Evolutionary conservation across 2,113 vertebrate genomes (phyloP).

Genomic region (human): DNA sequence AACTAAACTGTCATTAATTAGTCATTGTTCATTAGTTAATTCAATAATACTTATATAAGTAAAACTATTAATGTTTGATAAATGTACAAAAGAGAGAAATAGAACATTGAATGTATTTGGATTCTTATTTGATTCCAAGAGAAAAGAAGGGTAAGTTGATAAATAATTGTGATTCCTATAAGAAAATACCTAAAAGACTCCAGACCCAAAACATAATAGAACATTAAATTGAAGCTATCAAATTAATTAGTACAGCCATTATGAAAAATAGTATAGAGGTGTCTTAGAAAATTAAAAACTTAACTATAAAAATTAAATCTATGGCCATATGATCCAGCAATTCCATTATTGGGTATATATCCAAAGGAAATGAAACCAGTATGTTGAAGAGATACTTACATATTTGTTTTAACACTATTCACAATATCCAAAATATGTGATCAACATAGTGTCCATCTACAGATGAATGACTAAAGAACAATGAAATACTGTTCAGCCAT

Average conservation of each 20-base stretch:
- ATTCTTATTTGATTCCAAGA: too few species aligned
- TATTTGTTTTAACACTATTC: background rate
- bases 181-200: background rate
- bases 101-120: background rate
- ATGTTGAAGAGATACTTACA: background rate
- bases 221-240: background rate
- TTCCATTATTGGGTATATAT: background rate
- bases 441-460: background rate
- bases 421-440: background rate
- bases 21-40: background rate
- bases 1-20: background rate
- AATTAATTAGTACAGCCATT: background rate
- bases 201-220: background rate
- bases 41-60: background rate
- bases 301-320: background rate
- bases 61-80: background rate
- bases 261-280: background rate
- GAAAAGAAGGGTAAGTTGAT: background rate
- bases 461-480: background rate
- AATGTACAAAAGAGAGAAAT: background rate
- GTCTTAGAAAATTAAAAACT: background rate
- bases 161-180: background rate
- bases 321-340: background rate
- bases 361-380: background rate
- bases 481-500: background rate